Evolutionary conservation across 2,113 vertebrate genomes (phyloP), one percentile per base, ranked within the genome.

Genomic region (Lontra canadensis): DNA sequence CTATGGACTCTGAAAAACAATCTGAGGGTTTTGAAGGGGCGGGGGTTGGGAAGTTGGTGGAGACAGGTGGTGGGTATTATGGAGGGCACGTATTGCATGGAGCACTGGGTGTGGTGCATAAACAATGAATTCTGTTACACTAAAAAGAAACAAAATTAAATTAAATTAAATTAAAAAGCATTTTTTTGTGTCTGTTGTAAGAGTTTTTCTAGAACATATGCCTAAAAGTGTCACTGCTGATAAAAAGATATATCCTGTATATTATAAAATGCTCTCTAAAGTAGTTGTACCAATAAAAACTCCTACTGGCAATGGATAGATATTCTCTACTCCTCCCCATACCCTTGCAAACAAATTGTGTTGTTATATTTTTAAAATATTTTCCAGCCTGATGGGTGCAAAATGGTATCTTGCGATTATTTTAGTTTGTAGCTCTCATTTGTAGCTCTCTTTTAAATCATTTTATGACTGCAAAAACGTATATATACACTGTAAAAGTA

Each of bases 391-490:
- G 29, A 81, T 76, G 25, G 47, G 6, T 88, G 8, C 73, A 29
- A 94, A 91, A 92, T 85, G 42, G 23, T 47, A 36, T 94, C 57
- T 42, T 89, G 42, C 14, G 21, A 74, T 88, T 87, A 5, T 59
- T 96, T 88, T 80, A 52, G 18, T 85, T 96, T 94, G 80, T 31
- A 83, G 44, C 85, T 90, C 13, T 87, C 31, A 13, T 1, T 96
- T 95, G 80, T 31, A 80, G 52, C 81, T 90, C 10, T 87, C 42
- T 73, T 93, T 74, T 18, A 83, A 84, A 67, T 55, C 39, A 76
- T 61, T 82, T 92, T 89, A 26, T 92, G 65, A 44, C 14, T 79
- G 11, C 44, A 79, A 67, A 79, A 88, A 36, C 39, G 39, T 1
- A 69, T 1, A 69, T 82, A 39, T n/a, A 42, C 2, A 34, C 39